Percentiles rank a stretch among this genome's conserved stretches.
Conservation (phyloP, 2,888 invertebrate genomes). For the Amphipoea lucens region DNA sequence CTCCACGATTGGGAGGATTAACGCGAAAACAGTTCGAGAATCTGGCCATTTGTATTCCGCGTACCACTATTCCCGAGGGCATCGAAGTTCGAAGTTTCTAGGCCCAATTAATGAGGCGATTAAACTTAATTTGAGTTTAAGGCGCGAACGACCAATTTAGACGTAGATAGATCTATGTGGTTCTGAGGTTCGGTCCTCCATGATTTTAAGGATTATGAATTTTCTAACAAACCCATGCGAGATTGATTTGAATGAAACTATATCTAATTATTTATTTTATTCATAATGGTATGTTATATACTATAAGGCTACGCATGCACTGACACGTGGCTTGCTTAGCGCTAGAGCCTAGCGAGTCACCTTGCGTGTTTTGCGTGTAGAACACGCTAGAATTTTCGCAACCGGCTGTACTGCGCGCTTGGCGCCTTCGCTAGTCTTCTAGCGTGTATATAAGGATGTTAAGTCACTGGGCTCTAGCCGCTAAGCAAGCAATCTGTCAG, state of each 20-base stretch:
- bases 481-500: no score
- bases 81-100: slow-evolving; percentile 83
- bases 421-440: no score
- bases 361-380: no score
- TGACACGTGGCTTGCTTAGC: no score
- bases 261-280: neutral
- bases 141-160: slow-evolving; percentile 81
- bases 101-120: slow-evolving; percentile 87
- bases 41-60: slow-evolving; percentile 81
- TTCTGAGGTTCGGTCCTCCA: slow-evolving; percentile 19
- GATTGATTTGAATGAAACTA: slow-evolving; percentile 22
- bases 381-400: no score
- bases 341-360: no score
- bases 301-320: neutral
- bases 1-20: slow-evolving; percentile 66
- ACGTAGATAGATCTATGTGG: slow-evolving; percentile 65
- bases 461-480: no score
- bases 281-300: neutral
- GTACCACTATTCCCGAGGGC: slow-evolving; percentile 75
- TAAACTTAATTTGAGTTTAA: slow-evolving; percentile 85
- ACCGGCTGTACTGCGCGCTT: no score
- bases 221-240: slow-evolving; percentile 3
- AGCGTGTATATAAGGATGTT: no score
- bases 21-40: slow-evolving; percentile 69
- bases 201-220: slow-evolving; percentile 51